phyloP scores from a whole-genome alignment of 2,797 vertebrate species.

The Vireo griseus region DNA sequence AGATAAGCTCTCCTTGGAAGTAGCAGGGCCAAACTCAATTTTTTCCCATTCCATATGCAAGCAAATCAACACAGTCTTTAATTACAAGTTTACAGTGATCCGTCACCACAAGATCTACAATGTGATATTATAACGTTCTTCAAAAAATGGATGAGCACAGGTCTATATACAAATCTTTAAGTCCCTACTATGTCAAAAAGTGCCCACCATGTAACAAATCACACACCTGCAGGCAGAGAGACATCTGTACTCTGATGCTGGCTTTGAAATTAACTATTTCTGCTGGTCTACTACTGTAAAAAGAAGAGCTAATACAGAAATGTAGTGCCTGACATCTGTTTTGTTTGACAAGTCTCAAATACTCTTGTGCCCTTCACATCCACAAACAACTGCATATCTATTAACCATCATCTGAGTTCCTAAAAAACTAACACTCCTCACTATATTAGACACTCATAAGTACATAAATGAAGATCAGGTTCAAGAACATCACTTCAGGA shows the following conservation, averaged over 20 bases:
- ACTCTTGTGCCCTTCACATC: background rate
- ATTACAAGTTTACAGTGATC: background rate
- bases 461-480: background rate
- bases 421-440: background rate
- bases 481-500: background rate
- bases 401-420: background rate
- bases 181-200: background rate
- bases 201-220: background rate
- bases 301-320: background rate
- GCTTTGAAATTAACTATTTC: background rate
- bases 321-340: background rate
- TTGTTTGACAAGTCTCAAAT: background rate
- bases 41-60: background rate
- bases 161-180: background rate
- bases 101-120: background rate
- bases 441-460: background rate
- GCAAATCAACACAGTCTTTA: background rate
- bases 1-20: background rate
- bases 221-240: background rate
- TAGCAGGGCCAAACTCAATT: background rate
- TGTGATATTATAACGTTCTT: background rate
- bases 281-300: background rate
- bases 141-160: background rate
- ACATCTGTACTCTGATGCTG: fast-evolving
- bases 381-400: background rate